Evolutionary conservation across 2,113 vertebrate species (phyloP).

Genomic region (Campylomormyrus numenius): DNA sequence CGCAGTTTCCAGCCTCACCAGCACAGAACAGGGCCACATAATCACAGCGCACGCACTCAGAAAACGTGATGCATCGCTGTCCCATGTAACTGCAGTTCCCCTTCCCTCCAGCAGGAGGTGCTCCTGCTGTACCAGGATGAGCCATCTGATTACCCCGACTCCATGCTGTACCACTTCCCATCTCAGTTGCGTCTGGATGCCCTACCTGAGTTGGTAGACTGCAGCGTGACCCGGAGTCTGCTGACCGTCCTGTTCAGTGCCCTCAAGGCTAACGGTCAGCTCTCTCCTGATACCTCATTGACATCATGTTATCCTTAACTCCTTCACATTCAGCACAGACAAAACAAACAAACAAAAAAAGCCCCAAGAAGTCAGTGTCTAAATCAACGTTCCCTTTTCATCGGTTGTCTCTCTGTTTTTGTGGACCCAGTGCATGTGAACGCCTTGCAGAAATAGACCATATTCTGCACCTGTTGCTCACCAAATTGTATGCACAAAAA

Average conservation of each 20-base stretch:
- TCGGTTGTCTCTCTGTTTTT: not conserved
- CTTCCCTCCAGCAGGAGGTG: conserved; percentile 47
- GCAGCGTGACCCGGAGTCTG: conserved; percentile 66
- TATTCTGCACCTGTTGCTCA: not conserved
- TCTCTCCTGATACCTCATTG: not conserved
- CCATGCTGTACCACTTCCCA: conserved; percentile 72
- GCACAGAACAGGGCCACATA: not conserved
- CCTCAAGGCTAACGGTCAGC: conserved; percentile 70
- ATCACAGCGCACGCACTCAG: not conserved
- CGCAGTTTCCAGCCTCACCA: not conserved
- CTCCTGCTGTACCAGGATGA: conserved; percentile 64
- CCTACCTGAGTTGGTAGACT: conserved; percentile 61
- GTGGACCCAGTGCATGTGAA: not conserved
- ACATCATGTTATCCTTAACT: not conserved
- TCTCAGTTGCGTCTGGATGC: conserved; percentile 71
- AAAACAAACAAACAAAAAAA: not conserved
- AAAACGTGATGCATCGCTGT: not conserved
- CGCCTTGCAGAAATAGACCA: not conserved
- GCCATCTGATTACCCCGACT: conserved; percentile 64
- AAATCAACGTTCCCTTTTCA: not conserved
- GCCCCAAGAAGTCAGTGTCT: not conserved
- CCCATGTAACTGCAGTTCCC: not conserved
- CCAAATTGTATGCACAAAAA: not conserved
- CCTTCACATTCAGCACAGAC: not conserved
- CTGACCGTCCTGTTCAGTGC: conserved; percentile 65